Percentiles rank a stretch among this genome's conserved stretches.
phyloP scores from a whole-genome alignment of 2,113 vertebrate genomes.

The Gnathonemus longibarbis region DNA sequence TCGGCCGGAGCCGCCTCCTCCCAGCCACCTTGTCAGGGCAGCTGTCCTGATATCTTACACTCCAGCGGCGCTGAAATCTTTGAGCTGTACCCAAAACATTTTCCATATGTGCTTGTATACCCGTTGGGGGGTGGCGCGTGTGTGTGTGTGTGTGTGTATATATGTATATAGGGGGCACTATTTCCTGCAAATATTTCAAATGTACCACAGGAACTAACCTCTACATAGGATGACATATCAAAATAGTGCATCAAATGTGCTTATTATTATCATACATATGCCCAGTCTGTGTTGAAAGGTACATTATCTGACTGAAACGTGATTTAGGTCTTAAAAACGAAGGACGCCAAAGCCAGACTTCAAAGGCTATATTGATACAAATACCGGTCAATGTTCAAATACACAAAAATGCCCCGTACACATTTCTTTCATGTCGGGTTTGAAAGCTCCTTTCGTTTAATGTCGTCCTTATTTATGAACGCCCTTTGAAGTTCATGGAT shows the following conservation, averaged over 20 bases:
- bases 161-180: neutral
- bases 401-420: constrained; percentile 11
- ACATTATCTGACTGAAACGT: neutral
- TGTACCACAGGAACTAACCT: neutral
- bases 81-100: neutral
- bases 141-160: neutral
- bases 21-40: neutral
- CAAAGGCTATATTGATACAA: constrained; percentile 12
- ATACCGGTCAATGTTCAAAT: neutral
- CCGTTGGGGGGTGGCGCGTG: neutral
- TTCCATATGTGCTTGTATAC: constrained; percentile 10
- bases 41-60: neutral
- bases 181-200: constrained; percentile 5
- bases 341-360: neutral
- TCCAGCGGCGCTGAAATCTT: neutral
- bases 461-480: constrained; percentile 12
- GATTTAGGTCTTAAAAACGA: neutral
- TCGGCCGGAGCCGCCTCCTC: neutral
- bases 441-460: constrained; percentile 7
- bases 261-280: neutral
- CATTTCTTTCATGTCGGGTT: constrained; percentile 15
- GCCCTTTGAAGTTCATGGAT: constrained; percentile 15
- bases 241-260: neutral
- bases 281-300: neutral
- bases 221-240: neutral